Percentiles rank a stretch among this genome's conserved stretches.
Conservation (phyloP, 2,888 invertebrate species). For the Dusona sp. region DNA sequence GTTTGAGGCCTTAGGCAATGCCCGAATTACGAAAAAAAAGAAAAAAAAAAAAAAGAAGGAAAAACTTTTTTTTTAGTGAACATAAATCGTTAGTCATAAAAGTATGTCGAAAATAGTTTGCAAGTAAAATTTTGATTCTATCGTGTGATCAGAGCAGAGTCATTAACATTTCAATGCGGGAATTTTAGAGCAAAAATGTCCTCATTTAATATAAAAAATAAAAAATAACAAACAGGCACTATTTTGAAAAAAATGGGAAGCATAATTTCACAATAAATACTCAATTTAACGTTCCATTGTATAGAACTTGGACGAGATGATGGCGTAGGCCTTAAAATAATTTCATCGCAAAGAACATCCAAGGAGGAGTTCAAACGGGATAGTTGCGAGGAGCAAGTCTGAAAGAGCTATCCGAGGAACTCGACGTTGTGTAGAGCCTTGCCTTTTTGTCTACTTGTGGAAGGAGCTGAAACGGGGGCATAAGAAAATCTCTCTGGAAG, state of each 20-base stretch:
- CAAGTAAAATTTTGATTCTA: neutral
- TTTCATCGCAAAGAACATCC: conserved; percentile 18
- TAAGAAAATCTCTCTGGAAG: neutral
- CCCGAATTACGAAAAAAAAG: neutral
- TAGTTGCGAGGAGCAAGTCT: neutral
- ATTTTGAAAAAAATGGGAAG: neutral
- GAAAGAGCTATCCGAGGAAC: conserved; percentile 6
- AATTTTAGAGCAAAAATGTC: neutral
- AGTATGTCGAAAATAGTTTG: neutral
- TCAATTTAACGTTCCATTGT: neutral
- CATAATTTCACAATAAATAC: neutral
- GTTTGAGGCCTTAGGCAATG: neutral
- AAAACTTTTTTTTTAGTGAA: neutral
- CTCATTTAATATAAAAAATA: neutral
- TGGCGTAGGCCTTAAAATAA: neutral
- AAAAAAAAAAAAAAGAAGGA: neutral
- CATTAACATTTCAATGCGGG: too few species aligned
- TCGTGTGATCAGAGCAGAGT: neutral
- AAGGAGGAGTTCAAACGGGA: neutral
- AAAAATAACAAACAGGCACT: neutral
- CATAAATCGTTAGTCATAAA: neutral
- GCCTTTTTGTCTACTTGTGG: conserved; percentile 25
- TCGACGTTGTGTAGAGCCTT: conserved; percentile 36
- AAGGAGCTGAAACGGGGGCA: conserved; percentile 6
- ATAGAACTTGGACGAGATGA: too few species aligned